Evolutionary conservation across 2,888 invertebrate species (phyloP).

Genomic region (Gryllus longicercus): DNA sequence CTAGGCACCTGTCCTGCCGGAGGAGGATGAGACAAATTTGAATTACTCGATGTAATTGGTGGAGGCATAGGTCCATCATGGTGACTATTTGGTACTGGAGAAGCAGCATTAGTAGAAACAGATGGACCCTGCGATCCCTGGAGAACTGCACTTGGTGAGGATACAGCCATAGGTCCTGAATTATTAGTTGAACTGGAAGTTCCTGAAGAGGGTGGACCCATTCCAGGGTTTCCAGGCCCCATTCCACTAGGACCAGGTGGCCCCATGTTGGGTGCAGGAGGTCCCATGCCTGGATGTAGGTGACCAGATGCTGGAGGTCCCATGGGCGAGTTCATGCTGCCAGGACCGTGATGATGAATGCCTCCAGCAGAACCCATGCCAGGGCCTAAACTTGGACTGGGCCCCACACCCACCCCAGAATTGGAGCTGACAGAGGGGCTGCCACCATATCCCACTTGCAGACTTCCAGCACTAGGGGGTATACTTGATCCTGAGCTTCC

Average conservation of each 20-base stretch:
- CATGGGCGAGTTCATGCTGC: slow-evolving; percentile 41
- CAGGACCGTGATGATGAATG: slow-evolving; percentile 35
- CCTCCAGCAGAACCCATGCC: slow-evolving; percentile 37
- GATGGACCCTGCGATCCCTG: slow-evolving; percentile 40
- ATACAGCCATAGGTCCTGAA: slow-evolving; percentile 50
- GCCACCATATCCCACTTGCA: slow-evolving; percentile 44
- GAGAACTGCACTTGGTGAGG: slow-evolving; percentile 46
- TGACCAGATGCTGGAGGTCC: slow-evolving; percentile 55
- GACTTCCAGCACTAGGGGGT: slow-evolving; percentile 61
- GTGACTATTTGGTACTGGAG: slow-evolving; percentile 42
- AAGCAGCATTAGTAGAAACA: slow-evolving; percentile 32
- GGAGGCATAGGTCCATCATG: slow-evolving; percentile 53
- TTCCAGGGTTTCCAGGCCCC: slow-evolving; percentile 54
- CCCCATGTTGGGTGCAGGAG: slow-evolving; percentile 48
- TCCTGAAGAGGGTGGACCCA: slow-evolving; percentile 66
- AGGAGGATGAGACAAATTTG: slow-evolving; percentile 46
- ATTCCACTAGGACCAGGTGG: slow-evolving; percentile 49
- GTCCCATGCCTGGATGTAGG: slow-evolving; percentile 51
- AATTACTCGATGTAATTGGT: slow-evolving; percentile 49
- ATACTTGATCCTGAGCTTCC: slow-evolving; percentile 48
- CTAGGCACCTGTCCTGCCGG: slow-evolving; percentile 42
- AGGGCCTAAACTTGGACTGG: slow-evolving; percentile 43
- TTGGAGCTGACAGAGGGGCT: slow-evolving; percentile 29
- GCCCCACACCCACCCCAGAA: slow-evolving; percentile 35
- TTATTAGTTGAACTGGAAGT: slow-evolving; percentile 51